A percentile compares a stretch with the other conserved stretches of the same genome.
phyloP scores from a whole-genome alignment of 2,797 vertebrate species.

The Schizothorax lantsangensis region DNA sequence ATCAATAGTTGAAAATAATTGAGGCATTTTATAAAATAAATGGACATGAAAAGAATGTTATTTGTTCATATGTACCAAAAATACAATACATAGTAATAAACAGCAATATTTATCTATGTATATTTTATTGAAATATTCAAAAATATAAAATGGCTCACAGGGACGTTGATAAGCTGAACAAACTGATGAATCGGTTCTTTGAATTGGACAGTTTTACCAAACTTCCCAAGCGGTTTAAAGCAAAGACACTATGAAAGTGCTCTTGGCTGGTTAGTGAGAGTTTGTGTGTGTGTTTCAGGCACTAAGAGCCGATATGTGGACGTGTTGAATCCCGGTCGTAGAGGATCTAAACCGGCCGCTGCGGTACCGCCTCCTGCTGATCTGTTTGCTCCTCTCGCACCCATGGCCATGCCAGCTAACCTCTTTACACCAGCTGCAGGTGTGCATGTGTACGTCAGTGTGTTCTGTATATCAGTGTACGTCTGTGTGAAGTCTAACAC shows the following conservation, averaged over 20 bases:
- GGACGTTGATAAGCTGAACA: not conserved
- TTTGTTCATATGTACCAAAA: not conserved
- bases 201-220: not conserved
- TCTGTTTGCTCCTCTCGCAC: conserved; percentile 92
- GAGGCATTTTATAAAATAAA: not conserved
- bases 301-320: conserved; percentile 91
- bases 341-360: conserved; percentile 76
- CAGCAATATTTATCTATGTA: not conserved
- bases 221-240: not conserved
- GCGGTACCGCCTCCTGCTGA: conserved; percentile 81
- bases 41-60: not conserved
- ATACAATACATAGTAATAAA: not conserved
- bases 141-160: not conserved
- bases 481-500: not conserved
- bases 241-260: not conserved
- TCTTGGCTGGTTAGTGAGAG: not conserved
- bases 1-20: not conserved
- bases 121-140: not conserved
- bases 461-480: not conserved
- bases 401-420: conserved; percentile 89
- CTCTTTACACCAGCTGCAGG: conserved; percentile 73
- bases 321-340: conserved; percentile 85
- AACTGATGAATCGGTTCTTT: not conserved
- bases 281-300: conserved; percentile 66
- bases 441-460: conserved; percentile 1